Percentiles rank a stretch among this genome's conserved stretches.
These are phyloP conservation scores for Drosophila pruinosa DNA, from an alignment of 1,140 invertebrate species.

Conservation along the genomic window DNA sequence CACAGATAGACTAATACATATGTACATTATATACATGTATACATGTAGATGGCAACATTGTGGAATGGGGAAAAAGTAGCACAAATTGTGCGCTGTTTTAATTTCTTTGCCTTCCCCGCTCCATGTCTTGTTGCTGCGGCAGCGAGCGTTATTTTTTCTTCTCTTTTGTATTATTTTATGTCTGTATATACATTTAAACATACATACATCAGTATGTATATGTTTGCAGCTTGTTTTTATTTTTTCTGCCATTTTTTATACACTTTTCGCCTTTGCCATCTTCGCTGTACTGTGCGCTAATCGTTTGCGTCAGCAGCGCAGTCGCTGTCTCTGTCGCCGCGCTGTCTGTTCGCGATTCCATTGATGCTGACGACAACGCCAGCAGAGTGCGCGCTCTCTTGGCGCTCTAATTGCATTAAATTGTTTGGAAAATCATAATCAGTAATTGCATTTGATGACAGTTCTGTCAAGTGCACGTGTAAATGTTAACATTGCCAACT, in stretches of 20 bases:
- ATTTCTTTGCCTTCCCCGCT: conserved; percentile 60
- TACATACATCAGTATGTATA: conserved; percentile 25
- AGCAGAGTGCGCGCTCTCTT: conserved; percentile 55
- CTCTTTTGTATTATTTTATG: conserved; percentile 56
- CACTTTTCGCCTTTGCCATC: conserved; percentile 39
- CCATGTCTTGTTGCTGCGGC: conserved; percentile 12
- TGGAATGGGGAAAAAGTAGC: conserved; percentile 79
- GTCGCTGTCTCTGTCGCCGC: conserved; percentile 61
- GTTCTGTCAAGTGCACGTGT: conserved; percentile 41
- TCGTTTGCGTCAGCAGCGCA: conserved; percentile 65
- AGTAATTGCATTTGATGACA: conserved; percentile 77
- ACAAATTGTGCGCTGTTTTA: conserved; percentile 81
- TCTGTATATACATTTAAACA: conserved; percentile 47
- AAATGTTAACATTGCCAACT: conserved; percentile 18
- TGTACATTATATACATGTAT: conserved; percentile 12
- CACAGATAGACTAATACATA: background rate
- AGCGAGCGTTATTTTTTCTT: too few relatives aligned
- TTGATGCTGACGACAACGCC: conserved; percentile 24
- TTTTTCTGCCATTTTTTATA: conserved; percentile 47
- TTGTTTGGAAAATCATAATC: conserved; percentile 81
- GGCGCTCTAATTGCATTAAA: conserved; percentile 74
- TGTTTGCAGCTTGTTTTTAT: conserved; percentile 43
- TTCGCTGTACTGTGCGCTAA: conserved; percentile 54
- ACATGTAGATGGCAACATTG: conserved; percentile 64
- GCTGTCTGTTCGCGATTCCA: conserved; percentile 62